Evolutionary conservation across 2,797 vertebrate genomes (phyloP).

Genomic region (Naso thynnoides): DNA sequence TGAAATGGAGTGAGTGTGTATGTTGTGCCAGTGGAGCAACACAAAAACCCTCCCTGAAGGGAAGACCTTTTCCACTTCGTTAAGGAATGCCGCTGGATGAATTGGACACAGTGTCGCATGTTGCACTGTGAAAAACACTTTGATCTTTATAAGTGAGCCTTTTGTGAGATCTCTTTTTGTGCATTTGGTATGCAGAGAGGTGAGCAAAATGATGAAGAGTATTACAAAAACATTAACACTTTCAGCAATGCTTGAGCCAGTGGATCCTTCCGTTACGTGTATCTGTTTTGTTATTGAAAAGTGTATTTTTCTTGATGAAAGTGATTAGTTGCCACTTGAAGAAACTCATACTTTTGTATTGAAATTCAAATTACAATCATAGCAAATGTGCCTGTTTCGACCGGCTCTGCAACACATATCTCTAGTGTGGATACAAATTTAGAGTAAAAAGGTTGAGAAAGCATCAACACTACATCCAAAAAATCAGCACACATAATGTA

Average conservation of each 20-base stretch:
- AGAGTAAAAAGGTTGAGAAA: background rate
- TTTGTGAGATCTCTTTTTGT: slow-evolving; percentile 1
- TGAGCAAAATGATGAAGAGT: background rate
- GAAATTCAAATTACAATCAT: background rate
- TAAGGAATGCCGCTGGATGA: slow-evolving; percentile 28
- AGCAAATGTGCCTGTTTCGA: background rate
- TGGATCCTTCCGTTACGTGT: too few species aligned
- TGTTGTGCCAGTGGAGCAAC: slow-evolving; percentile 59
- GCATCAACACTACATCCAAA: background rate
- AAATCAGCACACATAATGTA: background rate
- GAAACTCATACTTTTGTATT: too few species aligned
- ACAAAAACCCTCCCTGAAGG: slow-evolving; percentile 54
- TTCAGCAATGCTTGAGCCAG: too few species aligned
- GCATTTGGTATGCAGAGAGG: background rate
- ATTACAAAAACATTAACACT: background rate
- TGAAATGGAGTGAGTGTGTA: slow-evolving; percentile 71
- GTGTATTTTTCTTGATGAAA: background rate
- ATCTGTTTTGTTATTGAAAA: background rate
- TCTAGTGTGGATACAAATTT: background rate
- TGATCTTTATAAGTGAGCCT: slow-evolving; percentile 5
- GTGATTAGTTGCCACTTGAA: background rate
- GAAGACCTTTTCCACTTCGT: slow-evolving; percentile 28
- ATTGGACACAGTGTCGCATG: slow-evolving; percentile 29
- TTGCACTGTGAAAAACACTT: slow-evolving; percentile 26
- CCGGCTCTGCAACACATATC: background rate